Base-by-base conservation (phyloP, 2,888 invertebrate species). In the Macropis europaea region DNA sequence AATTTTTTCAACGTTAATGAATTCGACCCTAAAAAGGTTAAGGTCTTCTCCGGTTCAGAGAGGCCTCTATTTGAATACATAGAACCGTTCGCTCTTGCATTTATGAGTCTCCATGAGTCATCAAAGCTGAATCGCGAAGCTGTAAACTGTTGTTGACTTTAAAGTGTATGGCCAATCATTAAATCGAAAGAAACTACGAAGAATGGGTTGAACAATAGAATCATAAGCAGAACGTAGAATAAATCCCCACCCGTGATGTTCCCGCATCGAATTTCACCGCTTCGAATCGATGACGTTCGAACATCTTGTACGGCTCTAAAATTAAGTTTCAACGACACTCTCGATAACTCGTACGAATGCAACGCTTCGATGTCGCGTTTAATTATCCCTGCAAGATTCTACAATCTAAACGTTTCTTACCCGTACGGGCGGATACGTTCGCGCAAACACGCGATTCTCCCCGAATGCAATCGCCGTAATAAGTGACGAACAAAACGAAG, bases 251-350 rank as follows among this genome's bases (percentile, higher is more conserved):
- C 2, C 7, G 28, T 36, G 38, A n/a, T 36, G 17, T 15, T n/a
- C 36, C 17, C 9, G 15, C n/a, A 42, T 42, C 13, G 32, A 34
- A 32, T 62, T 40, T 15, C 26, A 43, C 32, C n/a, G 26, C 30
- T 34, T 24, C 17, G 19, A 28, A 40, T 54, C 32, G 26, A 57
- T 50, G 40, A 50, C 34, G 26, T 53, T 28, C 45, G n/a, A 22
- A 28, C 13, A 26, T 36, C 28, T 32, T 28, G n/a, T 19, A 15
- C 6, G 11, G 11, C 17, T 43, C 57, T 57, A 59, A 42, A 59
- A 57, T 57, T 50, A 59, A 50, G 17, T 40, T 5, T 4, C 5
- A 34, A 15, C n/a, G 38, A 19, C 17, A 7, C 38, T 17, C 26
- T 32, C 32, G 28, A 61, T 26, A 15, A 15, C 15, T 26, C 9